Base-by-base conservation (phyloP, 1,140 invertebrate genomes). In the Rhagoletis pomonella region DNA sequence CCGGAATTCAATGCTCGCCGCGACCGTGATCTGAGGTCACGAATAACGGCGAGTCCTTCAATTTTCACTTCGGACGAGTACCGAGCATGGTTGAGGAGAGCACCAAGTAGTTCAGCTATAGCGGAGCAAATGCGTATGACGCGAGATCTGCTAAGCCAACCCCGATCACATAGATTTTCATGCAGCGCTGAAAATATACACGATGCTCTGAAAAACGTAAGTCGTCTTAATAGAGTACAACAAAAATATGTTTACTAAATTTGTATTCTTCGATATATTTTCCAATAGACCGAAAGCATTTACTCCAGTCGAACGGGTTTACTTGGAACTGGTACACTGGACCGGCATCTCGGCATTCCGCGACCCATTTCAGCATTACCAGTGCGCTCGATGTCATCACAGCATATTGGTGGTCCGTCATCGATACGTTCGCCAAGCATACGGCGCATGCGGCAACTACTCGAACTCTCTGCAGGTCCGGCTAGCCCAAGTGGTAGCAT, bases 41-140 rank as follows among this genome's bases (percentile, higher is more conserved):
- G 91, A 58, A 92, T 93, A 60, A 90, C 90, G 3, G 92, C 91
- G 62, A 93, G 91, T 77, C 88, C 92, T 9, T 94, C 94, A 90
- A 96, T 98, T 91, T 98, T 98, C 93, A 97, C 97, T 89, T 96
- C 97, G 89, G 97, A 98, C 93, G 97, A 98, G 92, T 98, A 98
- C 90, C 95, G 97, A 87, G 96, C 97, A 69, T 98, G 97, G 97
- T 91, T 98, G 89, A 96, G 96, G 87, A 94, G 98, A 73, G 97
- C 97, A 1, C 97, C 98, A 9, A 98, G 97, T 65, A 98, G 97
- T 47, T 97, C 97, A 88, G 98, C 98, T 69, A 96, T 98, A 89
- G 98, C 98, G 92, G 97, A 98, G 91, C 96, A 97, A 90, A 96
- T 98, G 89, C 95, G 97, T 88, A 95, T 96, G 88, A 96, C 96